Base-by-base conservation (phyloP, 2,113 vertebrate species). In the Zeus faber region DNA sequence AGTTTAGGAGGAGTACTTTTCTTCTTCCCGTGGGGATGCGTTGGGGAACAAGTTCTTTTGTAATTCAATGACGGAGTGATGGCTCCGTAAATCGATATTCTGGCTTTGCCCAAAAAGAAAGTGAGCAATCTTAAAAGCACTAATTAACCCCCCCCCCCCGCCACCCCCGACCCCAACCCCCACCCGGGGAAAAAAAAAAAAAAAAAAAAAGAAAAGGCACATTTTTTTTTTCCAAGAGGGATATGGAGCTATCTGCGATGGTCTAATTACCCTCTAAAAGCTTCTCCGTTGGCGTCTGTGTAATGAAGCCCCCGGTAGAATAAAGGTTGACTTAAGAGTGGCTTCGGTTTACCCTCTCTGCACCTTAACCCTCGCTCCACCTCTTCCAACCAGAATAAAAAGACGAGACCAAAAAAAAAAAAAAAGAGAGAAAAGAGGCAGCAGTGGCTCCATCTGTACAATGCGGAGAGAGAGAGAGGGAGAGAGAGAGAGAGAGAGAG, bases 181-280 rank as follows among this genome's bases (percentile, higher is more conserved):
- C 31, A 33, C 31, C 31, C 2, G n/a, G n/a, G n/a, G n/a, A n/a
- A n/a, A n/a, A n/a, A n/a, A n/a, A n/a, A n/a, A n/a, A n/a, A n/a
- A n/a, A n/a, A n/a, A n/a, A n/a, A n/a, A n/a, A n/a, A n/a, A n/a
- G n/a, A n/a, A n/a, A n/a, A n/a, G n/a, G n/a, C n/a, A n/a, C n/a
- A n/a, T n/a, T n/a, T n/a, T n/a, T n/a, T n/a, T n/a, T n/a, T n/a
- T n/a, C n/a, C n/a, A n/a, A n/a, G n/a, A n/a, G n/a, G n/a, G n/a
- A n/a, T 11, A 7, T 7, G 2, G 8, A 33, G 31, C 13, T 17
- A 40, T 68, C 74, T 70, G 67, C 74, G 74, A 86, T 76, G 65
- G 54, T 76, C 70, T 78, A 78, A 85, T 82, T 82, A 79, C 79
- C 58, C 70, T 53, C 66, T 76, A 79, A 84, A 77, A 80, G 78